Evolutionary conservation across 2,113 vertebrate genomes (phyloP), one percentile per base, ranked within the genome.

Genomic region (Melanocharis versteri): DNA sequence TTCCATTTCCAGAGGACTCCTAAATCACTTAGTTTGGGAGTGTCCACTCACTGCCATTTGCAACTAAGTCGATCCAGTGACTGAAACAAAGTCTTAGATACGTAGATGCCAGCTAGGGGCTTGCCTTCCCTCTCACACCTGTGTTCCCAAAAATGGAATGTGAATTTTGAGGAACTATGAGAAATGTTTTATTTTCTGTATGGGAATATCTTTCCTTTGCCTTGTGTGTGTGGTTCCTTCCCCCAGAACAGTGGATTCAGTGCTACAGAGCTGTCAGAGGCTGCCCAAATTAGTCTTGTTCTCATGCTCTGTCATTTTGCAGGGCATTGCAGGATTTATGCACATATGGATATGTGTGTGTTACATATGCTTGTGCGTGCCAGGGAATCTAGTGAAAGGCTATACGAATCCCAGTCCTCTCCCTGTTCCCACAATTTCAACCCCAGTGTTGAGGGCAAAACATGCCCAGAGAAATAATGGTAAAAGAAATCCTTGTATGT

Each of bases 61-160:
- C 35, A 71, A 26, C 65, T 81, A 6, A 62, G 10, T 68, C 35
- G 64, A 51, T 61, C 11, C 45, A 61, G 2, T 60, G 57, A 40
- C 37, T 57, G 28, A 83, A 78, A 86, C 26, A 26, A 62, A 76
- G 53, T 89, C 50, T 62, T 80, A 18, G 30, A 51, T 30, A 24
- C 0, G 0, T 4, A 47, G 31, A 14, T 65, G 26, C 4, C 56
- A 72, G 9, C n/a, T 19, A 17, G 23, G 11, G 31, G 4, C 35
- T 87, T 81, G 30, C 39, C 47, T 96, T 91, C 56, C 47, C 15
- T 84, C 27, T 68, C 39, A 24, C 16, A 39, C 9, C 16, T 60
- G 1, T 58, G 24, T 7, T 75, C 7, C 35, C n/a, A 4, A 75
- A 70, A 71, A 44, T 3, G 64, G 24, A 54, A 50, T 1, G 9